phyloP scores from a whole-genome alignment of 2,888 invertebrate genomes.

The Rutpela maculata region DNA sequence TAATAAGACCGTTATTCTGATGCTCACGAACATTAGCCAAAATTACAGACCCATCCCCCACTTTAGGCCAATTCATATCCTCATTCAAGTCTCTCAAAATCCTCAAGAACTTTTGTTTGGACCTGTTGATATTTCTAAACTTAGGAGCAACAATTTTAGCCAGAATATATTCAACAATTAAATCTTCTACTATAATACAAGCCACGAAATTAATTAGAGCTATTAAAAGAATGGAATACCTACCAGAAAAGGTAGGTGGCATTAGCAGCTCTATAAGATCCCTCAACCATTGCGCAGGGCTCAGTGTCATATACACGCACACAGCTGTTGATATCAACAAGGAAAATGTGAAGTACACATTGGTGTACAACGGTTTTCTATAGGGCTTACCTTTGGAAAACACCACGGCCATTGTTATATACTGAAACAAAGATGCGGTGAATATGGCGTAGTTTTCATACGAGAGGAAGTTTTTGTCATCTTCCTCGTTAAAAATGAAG shows the following conservation, averaged over 20 bases:
- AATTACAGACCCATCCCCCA: conserved; percentile 34
- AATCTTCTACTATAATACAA: conserved; percentile 77
- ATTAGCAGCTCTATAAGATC: conserved; percentile 80
- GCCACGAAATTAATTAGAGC: conserved; percentile 76
- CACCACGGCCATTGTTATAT: conserved; percentile 79
- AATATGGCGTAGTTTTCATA: conserved; percentile 81
- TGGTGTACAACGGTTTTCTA: conserved; percentile 79
- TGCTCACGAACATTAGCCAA: conserved; percentile 26
- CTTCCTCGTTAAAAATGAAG: conserved; percentile 69
- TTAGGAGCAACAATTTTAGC: conserved; percentile 75
- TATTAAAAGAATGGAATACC: conserved; percentile 74
- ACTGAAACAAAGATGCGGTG: conserved; percentile 80
- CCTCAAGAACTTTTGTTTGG: conserved; percentile 54
- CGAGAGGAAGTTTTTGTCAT: conserved; percentile 66
- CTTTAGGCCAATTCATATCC: conserved; percentile 55
- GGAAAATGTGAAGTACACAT: conserved; percentile 75
- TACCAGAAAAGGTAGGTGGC: conserved; percentile 76
- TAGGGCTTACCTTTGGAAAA: conserved; percentile 83
- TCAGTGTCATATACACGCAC: conserved; percentile 75
- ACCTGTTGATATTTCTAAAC: conserved; percentile 68
- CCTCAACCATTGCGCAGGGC: conserved; percentile 74
- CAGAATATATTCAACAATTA: conserved; percentile 77
- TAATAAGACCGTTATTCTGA: conserved; percentile 49
- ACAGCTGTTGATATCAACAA: conserved; percentile 74
- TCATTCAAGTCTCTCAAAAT: conserved; percentile 54